Evolutionary conservation across 2,797 vertebrate species (phyloP).

Genomic region (Sebastes melanostomus): DNA sequence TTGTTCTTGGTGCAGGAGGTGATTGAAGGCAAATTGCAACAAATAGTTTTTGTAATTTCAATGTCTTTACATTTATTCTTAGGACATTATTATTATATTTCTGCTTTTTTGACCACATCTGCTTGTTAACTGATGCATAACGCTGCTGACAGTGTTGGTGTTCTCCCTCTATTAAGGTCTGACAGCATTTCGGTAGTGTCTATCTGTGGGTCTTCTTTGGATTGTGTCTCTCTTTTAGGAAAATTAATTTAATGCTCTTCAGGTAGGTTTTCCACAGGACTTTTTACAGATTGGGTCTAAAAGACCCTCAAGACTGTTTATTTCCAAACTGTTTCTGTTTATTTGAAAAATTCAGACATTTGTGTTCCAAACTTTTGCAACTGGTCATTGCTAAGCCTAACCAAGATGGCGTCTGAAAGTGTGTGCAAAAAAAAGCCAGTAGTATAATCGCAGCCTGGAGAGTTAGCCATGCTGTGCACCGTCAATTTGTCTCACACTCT

Average conservation of each 20-base stretch:
- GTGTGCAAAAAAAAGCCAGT: conserved; percentile 40
- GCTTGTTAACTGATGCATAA: neutral
- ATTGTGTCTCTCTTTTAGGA: neutral
- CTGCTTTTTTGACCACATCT: neutral
- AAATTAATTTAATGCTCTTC: neutral
- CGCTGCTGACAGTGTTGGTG: too few species aligned
- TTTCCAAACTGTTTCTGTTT: neutral
- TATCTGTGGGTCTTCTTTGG: neutral
- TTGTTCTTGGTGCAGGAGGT: neutral
- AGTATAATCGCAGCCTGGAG: conserved; percentile 67
- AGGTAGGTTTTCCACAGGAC: neutral
- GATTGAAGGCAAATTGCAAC: neutral
- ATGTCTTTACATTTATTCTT: neutral
- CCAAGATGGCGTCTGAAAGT: conserved; percentile 49
- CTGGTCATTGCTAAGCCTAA: conserved; percentile 8
- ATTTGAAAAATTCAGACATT: neutral
- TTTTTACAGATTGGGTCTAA: neutral
- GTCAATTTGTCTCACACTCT: conserved; percentile 77
- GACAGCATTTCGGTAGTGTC: neutral
- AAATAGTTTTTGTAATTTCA: neutral
- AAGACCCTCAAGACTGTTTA: neutral
- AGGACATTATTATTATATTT: neutral
- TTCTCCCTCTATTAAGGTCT: too few species aligned
- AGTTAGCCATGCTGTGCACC: conserved; percentile 67
- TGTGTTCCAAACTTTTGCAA: conserved; percentile 1